Evolutionary conservation across 1,140 invertebrate genomes (phyloP), one percentile per base, ranked within the genome.

Genomic region (Tenebrio molitor): DNA sequence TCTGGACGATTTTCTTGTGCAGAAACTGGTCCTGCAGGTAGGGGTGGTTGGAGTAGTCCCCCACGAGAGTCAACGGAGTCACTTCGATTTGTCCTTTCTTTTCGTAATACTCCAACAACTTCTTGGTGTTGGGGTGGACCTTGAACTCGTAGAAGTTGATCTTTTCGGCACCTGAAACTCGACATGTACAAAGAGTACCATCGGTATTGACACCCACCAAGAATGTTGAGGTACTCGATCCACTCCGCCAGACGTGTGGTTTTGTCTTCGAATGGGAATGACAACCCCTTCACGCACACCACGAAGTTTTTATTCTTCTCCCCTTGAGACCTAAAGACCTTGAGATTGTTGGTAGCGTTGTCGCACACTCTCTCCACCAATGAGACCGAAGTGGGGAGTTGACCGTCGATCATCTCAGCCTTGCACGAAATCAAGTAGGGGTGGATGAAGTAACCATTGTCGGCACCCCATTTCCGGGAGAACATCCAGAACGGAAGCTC

Each of bases 381-480:
- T 0, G 94, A 95, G 0, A 79, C 72, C 7, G 93, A 94, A 1
- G 90, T 89, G 1, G 95, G 94, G 0, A 92, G 88, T 1, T 89
- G 36, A 41, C 12, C 83, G 34, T 88, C 85, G 75, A 89, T 87
- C 85, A 71, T 90, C 89, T 0, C 87, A 80, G 92, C 91, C n/a
- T n/a, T n/a, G 82, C 95, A 97, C 1, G 93, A 92, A 41, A 96
- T 91, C 74, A 97, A 84, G 80, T 95, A 96, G 0, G 95, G 95
- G 81, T 97, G 95, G 77, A 95, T 92, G 53, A 95, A 91, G 10
- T 91, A 92, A 80, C 95, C 91, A 78, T 93, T 92, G 81, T 95
- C 95, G 82, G 96, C 96, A 16, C 94, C 95, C 95, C 94, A 97
- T 81, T 94, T 95, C 44, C 90, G 89, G 78, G 93, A 93, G 94